Base-by-base conservation (phyloP, 64 coral and sea anemone genomes). In the Cladopsammia gracilis region DNA sequence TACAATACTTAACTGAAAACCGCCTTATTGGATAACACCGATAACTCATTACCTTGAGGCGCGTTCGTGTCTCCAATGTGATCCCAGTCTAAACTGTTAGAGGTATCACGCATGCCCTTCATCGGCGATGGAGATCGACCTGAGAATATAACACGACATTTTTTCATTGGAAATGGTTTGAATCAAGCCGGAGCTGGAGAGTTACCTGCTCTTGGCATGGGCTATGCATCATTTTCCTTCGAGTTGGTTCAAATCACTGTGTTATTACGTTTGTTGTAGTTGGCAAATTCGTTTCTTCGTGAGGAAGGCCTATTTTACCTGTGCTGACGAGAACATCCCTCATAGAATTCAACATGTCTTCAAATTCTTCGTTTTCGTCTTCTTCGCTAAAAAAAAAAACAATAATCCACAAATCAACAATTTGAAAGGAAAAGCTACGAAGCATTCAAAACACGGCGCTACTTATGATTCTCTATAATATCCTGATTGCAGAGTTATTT, bases 101-200 rank as follows among this genome's bases (percentile, higher is more conserved):
- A 50, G 5, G 86, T 89, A 12, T 66, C 89, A 59, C 71, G 91
- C 69, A 83, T 94, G 45, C 64, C 85, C 69, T 98, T 98, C 52
- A 93, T 60, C 2, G 96, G 96, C 19, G 96, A 98, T 45, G 96
- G 96, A 58, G 96, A 98, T 9, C 96, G 96, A 88, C 93, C 96
- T 98, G 48, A 71, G 34, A 74, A 78, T 5, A 73, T 9, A 82
- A 14, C 58, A 74, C 42, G 10, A 70, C 45, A 16, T 56, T 3
- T 49, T 3, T 8, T 60, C 4, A 34, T 20, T 62, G 34, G 34
- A 34, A 34, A 34, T 34, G 34, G 34, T 34, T 34, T 34, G 34
- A 34, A 34, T 34, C 2, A 34, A 34, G 34, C 34, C 34, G 34
- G 34, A 34, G 34, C 34, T 34, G 34, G 34, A 34, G 34, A 1